phyloP scores from a whole-genome alignment of 2,113 vertebrate genomes.

The Hydrolagus affinis region DNA sequence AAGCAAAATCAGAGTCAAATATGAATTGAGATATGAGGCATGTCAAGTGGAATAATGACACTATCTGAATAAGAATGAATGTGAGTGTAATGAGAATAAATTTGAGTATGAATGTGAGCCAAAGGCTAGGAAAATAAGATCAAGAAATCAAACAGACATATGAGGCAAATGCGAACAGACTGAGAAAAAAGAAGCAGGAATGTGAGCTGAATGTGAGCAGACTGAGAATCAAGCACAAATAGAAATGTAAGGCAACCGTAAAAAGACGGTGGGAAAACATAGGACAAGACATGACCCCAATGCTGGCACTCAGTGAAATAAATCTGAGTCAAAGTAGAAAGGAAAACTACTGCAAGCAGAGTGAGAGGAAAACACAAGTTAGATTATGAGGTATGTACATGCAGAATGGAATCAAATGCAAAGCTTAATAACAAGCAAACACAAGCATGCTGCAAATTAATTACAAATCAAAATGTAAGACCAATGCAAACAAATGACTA shows the following conservation, averaged over 20 bases:
- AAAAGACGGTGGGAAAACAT: too few species aligned
- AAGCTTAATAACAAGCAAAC: neutral
- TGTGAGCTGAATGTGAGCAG: slow-evolving; percentile 24
- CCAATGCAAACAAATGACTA: too few species aligned
- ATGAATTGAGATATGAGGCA: neutral
- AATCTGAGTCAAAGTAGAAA: too few species aligned
- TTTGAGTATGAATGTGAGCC: slow-evolving; percentile 5
- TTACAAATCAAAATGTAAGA: neutral
- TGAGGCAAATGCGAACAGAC: neutral
- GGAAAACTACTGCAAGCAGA: too few species aligned
- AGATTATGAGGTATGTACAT: neutral
- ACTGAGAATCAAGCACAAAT: neutral
- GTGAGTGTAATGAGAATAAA: neutral
- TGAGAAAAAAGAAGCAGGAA: slow-evolving; percentile 8
- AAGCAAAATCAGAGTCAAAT: slow-evolving; percentile 1
- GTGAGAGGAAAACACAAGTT: too few species aligned
- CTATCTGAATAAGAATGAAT: neutral
- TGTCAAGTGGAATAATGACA: neutral
- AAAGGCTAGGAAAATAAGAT: slow-evolving; percentile 9
- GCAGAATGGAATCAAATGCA: neutral
- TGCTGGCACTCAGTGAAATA: too few species aligned
- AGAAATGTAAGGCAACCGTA: neutral
- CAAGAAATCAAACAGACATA: slow-evolving; percentile 9
- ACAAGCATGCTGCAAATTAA: neutral
- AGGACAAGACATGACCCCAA: too few species aligned